Evolutionary conservation across 2,113 vertebrate species (phyloP).

Genomic region (Argyrosomus japonicus): DNA sequence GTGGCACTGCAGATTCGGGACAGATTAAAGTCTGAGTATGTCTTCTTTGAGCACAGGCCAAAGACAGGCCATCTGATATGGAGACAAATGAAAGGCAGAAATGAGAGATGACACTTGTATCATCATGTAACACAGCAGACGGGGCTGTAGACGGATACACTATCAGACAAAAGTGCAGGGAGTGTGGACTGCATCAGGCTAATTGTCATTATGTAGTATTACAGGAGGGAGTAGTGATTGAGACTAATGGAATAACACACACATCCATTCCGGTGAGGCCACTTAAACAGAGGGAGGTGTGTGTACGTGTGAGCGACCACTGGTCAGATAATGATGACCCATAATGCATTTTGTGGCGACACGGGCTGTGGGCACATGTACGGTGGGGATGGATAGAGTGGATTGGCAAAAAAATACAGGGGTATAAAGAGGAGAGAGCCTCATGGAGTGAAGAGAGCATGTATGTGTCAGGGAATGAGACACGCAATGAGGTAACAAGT

Average conservation of each 20-base stretch:
- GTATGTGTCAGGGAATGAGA: constrained; percentile 58
- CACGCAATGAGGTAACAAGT: constrained; percentile 28
- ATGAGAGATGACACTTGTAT: not conserved
- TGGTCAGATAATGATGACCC: constrained; percentile 71
- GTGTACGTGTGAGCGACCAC: constrained; percentile 51
- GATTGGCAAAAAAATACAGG: constrained; percentile 29
- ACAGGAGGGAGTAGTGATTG: constrained; percentile 39
- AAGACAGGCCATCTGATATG: not conserved
- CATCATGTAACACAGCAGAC: constrained; percentile 23
- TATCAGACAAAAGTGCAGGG: constrained; percentile 13
- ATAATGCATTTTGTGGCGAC: constrained; percentile 73
- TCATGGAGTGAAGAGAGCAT: constrained; percentile 5
- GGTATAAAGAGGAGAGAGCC: constrained; percentile 50
- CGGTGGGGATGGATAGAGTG: constrained; percentile 1
- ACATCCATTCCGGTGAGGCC: constrained; percentile 36
- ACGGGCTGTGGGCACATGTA: constrained; percentile 23
- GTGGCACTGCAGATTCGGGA: constrained; percentile 1
- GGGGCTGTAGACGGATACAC: constrained; percentile 3
- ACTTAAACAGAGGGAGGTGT: constrained; percentile 42
- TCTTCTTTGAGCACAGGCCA: constrained; percentile 17
- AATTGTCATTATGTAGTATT: constrained; percentile 59
- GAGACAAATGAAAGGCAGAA: constrained; percentile 10
- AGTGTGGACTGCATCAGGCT: constrained; percentile 42
- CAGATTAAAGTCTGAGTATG: constrained; percentile 10
- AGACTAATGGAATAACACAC: constrained; percentile 75